Conservation (phyloP, 2,113 vertebrate genomes). For the Gavialis gangeticus region DNA sequence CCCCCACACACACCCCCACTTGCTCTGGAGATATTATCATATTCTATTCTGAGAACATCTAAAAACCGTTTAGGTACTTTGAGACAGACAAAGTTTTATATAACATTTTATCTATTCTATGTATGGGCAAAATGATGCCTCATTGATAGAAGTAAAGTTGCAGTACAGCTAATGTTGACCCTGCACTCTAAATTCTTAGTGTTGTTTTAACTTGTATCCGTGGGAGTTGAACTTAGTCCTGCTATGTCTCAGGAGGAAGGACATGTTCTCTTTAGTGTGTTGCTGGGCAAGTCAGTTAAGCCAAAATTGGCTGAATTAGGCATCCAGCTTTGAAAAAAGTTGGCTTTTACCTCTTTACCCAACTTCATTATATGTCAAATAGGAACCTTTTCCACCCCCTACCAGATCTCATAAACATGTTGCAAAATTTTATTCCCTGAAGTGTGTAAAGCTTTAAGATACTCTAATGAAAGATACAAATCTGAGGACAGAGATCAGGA, state of each 20-base stretch:
- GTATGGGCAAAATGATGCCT: background rate
- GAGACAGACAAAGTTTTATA: background rate
- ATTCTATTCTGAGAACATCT: background rate
- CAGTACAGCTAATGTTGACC: background rate
- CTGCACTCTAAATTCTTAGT: background rate
- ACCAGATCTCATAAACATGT: rapidly evolving
- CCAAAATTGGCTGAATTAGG: background rate
- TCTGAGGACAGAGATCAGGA: background rate
- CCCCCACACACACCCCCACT: too few species aligned
- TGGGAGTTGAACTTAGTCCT: background rate
- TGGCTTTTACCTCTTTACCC: background rate
- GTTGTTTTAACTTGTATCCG: background rate
- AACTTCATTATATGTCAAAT: background rate
- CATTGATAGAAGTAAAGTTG: background rate
- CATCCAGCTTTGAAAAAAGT: background rate
- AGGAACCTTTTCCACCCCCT: background rate
- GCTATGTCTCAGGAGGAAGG: background rate
- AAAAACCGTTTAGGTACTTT: background rate
- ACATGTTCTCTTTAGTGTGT: background rate
- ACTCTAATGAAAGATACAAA: background rate
- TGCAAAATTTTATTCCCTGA: background rate
- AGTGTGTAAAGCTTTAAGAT: background rate
- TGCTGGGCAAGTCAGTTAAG: background rate
- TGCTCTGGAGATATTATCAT: background rate
- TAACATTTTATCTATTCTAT: background rate